These are phyloP conservation scores for Xyliphius kryptos DNA, from an alignment of 2,113 vertebrate genomes.

Conservation along the genomic window DNA sequence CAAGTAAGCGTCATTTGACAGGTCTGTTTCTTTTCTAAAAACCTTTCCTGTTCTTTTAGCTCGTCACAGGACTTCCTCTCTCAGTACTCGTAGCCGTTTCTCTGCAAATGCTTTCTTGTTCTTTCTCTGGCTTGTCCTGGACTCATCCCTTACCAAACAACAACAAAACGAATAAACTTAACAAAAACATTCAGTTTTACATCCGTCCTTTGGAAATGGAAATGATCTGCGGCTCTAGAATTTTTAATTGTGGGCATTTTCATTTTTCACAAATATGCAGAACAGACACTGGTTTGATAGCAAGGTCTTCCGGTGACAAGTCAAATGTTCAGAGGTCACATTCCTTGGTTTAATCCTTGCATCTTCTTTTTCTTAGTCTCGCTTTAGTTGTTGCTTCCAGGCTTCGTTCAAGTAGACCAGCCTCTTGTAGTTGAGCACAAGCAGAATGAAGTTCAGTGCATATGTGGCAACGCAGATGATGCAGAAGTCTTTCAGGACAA, in stretches of 20 bases:
- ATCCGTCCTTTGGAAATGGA: constrained; percentile 53
- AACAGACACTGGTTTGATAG: constrained; percentile 92
- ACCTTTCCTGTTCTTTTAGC: no score
- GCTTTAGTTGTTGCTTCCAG: constrained; percentile 96
- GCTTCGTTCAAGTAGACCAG: constrained; percentile 99
- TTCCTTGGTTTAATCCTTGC: no score
- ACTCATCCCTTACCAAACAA: no score
- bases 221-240: constrained; percentile 61
- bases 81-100: no score
- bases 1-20: constrained; percentile 49
- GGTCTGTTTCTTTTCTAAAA: constrained; percentile 34
- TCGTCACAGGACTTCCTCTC: no score
- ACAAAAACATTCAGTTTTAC: no score
- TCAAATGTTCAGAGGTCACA: constrained; percentile 70
- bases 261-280: constrained; percentile 72
- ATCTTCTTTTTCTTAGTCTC: constrained; percentile 69
- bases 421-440: constrained; percentile 98
- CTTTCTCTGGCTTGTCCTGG: constrained; percentile 20
- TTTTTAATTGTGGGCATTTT: no score
- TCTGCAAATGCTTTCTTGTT: no score
- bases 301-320: constrained; percentile 82
- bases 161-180: no score
- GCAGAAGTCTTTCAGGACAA: constrained; percentile 98
- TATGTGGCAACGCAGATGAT: constrained; percentile 91
- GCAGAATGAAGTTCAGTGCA: constrained; percentile 95